These are phyloP conservation scores for Orientallactaga sibirica DNA, from an alignment of 2,797 vertebrate genomes.

Conservation along the genomic window DNA sequence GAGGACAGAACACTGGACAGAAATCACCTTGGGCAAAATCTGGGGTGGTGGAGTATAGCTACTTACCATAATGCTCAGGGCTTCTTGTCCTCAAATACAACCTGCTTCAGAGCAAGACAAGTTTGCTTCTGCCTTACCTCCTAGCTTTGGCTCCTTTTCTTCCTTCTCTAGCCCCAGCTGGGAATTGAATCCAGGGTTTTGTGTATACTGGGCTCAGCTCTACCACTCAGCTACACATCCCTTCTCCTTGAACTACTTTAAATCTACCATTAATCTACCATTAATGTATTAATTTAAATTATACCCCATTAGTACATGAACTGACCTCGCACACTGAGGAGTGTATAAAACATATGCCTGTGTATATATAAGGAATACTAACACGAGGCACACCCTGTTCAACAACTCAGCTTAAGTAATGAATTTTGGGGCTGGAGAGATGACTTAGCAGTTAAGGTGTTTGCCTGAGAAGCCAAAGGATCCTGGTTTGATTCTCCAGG, in stretches of 20 bases:
- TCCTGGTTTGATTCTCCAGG: no score
- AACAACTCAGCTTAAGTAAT: not conserved
- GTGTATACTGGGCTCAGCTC: no score
- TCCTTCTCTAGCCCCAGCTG: not conserved
- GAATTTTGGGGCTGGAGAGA: not conserved
- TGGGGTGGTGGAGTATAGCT: not conserved
- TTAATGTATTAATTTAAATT: not conserved
- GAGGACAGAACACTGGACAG: not conserved
- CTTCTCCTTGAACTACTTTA: not conserved
- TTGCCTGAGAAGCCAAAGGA: no score
- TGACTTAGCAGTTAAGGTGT: no score
- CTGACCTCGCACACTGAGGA: not conserved
- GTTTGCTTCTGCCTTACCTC: not conserved
- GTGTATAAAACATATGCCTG: not conserved
- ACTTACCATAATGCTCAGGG: no score
- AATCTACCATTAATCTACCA: not conserved
- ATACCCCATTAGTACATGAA: not conserved
- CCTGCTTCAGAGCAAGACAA: no score
- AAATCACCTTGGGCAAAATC: not conserved
- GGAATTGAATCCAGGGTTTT: not conserved
- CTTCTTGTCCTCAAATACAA: not conserved
- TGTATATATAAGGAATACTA: not conserved
- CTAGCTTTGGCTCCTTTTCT: not conserved
- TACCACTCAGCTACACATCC: not conserved
- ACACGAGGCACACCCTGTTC: not conserved